Evolutionary conservation across 1,140 invertebrate species (phyloP).

Genomic region (Bombus confusus): DNA sequence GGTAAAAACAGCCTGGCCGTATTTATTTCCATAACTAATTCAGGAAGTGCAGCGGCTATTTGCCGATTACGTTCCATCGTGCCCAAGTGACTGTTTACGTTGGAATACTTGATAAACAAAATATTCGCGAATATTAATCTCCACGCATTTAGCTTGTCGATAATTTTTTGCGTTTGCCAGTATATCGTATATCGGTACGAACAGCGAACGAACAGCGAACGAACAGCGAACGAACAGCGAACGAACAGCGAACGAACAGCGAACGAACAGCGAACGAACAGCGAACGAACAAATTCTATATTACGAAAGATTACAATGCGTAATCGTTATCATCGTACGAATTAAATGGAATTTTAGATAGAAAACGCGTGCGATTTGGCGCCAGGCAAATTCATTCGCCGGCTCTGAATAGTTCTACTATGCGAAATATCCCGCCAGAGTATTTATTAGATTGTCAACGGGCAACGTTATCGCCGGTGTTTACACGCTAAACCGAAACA

Average conservation of each 20-base stretch:
- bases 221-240: too few relatives aligned
- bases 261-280: too few relatives aligned
- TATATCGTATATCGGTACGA: too few relatives aligned
- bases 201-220: too few relatives aligned
- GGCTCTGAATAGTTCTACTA: neutral
- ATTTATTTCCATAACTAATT: neutral
- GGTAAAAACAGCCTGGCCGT: neutral
- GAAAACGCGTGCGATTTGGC: neutral
- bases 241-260: too few relatives aligned
- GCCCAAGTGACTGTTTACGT: neutral
- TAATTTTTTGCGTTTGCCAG: too few relatives aligned
- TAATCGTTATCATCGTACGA: neutral
- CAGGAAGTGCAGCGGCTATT: neutral
- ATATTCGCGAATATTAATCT: too few relatives aligned
- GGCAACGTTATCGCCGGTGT: neutral
- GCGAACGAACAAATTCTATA: neutral
- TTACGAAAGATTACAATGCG: neutral
- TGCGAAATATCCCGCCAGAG: neutral
- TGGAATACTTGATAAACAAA: too few relatives aligned
- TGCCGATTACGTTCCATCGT: too few relatives aligned
- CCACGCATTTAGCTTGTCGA: too few relatives aligned
- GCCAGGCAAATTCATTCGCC: neutral
- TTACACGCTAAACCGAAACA: neutral
- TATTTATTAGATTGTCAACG: constrained; percentile 35
- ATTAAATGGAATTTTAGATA: neutral